Percentiles rank a stretch among this genome's conserved stretches.
Conservation (phyloP, 2,113 vertebrate genomes). For the Ibidorhyncha struthersii region DNA sequence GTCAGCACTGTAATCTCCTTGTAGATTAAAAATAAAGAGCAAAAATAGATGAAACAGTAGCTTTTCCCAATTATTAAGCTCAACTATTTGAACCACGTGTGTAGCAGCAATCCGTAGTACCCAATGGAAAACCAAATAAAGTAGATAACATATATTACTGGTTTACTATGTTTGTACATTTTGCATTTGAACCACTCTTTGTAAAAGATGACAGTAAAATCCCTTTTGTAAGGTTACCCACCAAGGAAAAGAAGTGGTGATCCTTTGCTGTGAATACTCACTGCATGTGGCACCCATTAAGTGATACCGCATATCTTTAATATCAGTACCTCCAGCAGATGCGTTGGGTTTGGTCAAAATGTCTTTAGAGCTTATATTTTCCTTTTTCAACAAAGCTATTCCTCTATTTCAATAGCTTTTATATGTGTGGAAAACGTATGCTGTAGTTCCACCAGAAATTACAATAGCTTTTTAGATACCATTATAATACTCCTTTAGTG, state of each 20-base stretch:
- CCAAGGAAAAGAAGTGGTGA: background rate
- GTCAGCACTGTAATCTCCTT: constrained; percentile 37
- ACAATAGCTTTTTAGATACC: background rate
- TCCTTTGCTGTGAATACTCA: background rate
- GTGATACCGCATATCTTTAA: background rate
- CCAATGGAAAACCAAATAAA: background rate
- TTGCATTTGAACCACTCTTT: background rate
- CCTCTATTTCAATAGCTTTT: background rate
- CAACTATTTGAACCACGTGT: background rate
- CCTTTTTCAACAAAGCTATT: background rate
- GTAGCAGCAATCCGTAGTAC: background rate
- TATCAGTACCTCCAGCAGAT: background rate
- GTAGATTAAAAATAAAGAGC: constrained; percentile 40
- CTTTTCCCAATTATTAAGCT: background rate
- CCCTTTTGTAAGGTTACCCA: background rate
- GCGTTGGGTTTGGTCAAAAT: background rate
- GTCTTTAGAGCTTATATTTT: background rate
- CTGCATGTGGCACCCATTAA: background rate
- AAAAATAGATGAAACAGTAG: constrained; percentile 10
- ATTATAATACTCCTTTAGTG: background rate
- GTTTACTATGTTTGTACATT: background rate
- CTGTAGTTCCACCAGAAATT: constrained; percentile 18
- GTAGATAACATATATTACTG: background rate
- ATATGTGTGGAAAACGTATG: background rate
- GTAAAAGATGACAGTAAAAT: background rate